Percentiles rank a stretch among this genome's conserved stretches.
phyloP scores from a whole-genome alignment of 2,113 vertebrate species.

The Phylloscopus trochiloides region DNA sequence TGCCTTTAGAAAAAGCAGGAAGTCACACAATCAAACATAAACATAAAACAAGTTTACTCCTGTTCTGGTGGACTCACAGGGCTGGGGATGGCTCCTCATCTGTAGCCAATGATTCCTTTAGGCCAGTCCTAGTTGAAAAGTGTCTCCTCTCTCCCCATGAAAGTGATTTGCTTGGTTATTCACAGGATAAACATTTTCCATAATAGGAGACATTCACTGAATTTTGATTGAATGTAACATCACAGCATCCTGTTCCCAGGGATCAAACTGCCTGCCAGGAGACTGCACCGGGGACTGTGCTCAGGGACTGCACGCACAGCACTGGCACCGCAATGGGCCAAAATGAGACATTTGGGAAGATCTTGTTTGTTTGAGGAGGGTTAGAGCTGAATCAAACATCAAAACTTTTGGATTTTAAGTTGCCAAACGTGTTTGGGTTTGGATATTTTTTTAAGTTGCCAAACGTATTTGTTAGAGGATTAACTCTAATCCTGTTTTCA shows the following conservation, averaged over 20 bases:
- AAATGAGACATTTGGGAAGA: rapidly evolving
- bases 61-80: background rate
- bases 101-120: background rate
- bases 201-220: background rate
- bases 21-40: background rate
- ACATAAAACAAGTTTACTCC: background rate
- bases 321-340: rapidly evolving
- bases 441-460: background rate
- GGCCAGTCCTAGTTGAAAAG: background rate
- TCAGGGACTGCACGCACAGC: background rate
- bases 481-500: background rate
- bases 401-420: background rate
- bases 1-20: background rate
- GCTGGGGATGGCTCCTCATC: background rate
- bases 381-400: background rate
- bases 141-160: background rate
- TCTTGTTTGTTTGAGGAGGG: background rate
- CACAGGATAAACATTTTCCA: background rate
- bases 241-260: background rate
- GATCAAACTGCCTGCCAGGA: background rate
- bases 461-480: background rate
- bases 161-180: background rate
- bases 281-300: background rate
- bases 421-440: background rate
- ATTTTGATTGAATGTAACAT: background rate